A percentile compares a stretch with the other conserved stretches of the same genome.
Conservation (phyloP, 2,797 vertebrate genomes). For the Sebastes taczanowskii region DNA sequence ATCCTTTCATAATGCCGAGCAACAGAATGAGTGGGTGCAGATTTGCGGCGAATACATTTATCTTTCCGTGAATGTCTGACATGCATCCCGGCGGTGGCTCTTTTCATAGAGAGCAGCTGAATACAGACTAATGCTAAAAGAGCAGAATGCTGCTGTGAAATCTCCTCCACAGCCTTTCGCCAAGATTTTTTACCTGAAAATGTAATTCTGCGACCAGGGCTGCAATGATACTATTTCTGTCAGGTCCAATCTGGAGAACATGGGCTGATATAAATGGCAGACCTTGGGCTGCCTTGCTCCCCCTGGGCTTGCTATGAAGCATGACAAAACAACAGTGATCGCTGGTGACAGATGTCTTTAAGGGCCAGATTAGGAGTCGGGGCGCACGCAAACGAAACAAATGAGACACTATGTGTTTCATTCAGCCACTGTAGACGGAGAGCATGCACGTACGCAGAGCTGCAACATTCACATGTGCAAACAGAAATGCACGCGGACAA, state of each 20-base stretch:
- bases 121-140: conserved; percentile 60
- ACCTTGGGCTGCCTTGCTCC: conserved; percentile 76
- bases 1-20: conserved; percentile 60
- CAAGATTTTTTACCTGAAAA: conserved; percentile 81
- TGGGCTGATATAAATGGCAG: conserved; percentile 84
- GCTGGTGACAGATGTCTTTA: conserved; percentile 88
- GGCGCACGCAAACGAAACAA: conserved; percentile 82
- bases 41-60: conserved; percentile 69
- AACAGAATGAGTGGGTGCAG: conserved; percentile 73
- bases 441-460: conserved; percentile 20
- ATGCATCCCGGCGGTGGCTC: conserved; percentile 60
- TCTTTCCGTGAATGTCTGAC: conserved; percentile 72
- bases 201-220: conserved; percentile 77
- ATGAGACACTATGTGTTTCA: conserved; percentile 77
- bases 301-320: conserved; percentile 79
- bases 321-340: conserved; percentile 88
- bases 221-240: conserved; percentile 84
- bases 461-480: background rate
- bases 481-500: conserved; percentile 36
- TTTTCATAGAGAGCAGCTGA: conserved; percentile 68
- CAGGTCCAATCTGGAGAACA: conserved; percentile 82
- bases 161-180: conserved; percentile 54
- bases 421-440: conserved; percentile 57
- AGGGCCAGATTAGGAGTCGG: conserved; percentile 85
- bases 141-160: conserved; percentile 69